phyloP scores from a whole-genome alignment of 2,888 invertebrate genomes.

The Nomada fabriciana region DNA sequence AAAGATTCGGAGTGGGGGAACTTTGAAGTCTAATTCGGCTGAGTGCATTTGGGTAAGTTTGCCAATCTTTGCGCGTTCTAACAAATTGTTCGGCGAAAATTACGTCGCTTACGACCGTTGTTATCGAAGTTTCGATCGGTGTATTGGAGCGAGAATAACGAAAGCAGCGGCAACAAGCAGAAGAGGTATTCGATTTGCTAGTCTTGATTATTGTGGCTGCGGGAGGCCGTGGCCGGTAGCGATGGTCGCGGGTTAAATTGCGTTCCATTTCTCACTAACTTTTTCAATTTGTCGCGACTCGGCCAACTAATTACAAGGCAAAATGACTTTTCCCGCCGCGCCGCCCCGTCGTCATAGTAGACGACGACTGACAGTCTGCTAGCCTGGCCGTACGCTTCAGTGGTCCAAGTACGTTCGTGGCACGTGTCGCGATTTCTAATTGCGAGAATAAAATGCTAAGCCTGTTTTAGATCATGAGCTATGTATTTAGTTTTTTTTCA shows the following conservation, averaged over 20 bases:
- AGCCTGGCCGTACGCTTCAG: constrained; percentile 14
- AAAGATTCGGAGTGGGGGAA: too few species aligned
- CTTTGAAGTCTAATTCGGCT: not conserved
- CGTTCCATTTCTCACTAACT: constrained; percentile 82
- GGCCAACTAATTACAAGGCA: constrained; percentile 80
- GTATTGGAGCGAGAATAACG: constrained; percentile 24
- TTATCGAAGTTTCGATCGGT: constrained; percentile 51
- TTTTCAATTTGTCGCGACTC: constrained; percentile 82
- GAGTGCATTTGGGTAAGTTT: constrained; percentile 27
- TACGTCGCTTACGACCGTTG: constrained; percentile 40
- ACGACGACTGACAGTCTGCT: constrained; percentile 35
- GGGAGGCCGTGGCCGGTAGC: constrained; percentile 43
- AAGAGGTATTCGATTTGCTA: constrained; percentile 67
- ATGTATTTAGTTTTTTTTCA: too few species aligned
- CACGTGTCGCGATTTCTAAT: not conserved
- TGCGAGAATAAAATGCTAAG: not conserved
- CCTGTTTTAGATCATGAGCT: too few species aligned
- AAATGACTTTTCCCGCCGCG: constrained; percentile 79
- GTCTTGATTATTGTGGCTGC: constrained; percentile 65
- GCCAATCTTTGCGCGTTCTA: constrained; percentile 30
- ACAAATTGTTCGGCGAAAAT: constrained; percentile 41
- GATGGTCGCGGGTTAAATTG: constrained; percentile 76
- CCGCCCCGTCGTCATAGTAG: constrained; percentile 16
- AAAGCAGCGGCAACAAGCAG: constrained; percentile 41
- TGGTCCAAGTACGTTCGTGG: constrained; percentile 17